These are phyloP conservation scores for Andrena hattorfiana DNA, from an alignment of 2,888 invertebrate genomes.

Conservation along the genomic window DNA sequence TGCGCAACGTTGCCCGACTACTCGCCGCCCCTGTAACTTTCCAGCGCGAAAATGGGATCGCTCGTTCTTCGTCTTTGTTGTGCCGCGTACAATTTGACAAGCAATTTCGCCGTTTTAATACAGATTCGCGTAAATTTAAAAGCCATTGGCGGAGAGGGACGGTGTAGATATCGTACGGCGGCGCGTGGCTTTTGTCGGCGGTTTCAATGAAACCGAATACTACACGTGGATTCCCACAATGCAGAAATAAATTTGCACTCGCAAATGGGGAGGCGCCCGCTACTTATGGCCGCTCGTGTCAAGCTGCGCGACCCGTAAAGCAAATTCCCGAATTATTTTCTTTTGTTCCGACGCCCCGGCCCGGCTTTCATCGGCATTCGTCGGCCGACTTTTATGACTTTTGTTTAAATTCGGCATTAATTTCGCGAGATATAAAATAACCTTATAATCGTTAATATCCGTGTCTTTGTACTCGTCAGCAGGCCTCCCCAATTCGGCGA, in stretches of 20 bases:
- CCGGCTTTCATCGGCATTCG: conserved; percentile 18
- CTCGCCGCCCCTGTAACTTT: conserved; percentile 22
- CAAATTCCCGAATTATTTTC: conserved; percentile 31
- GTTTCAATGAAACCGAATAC: conserved; percentile 23
- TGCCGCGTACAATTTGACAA: conserved; percentile 30
- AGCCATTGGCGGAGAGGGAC: not conserved
- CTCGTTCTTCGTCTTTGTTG: conserved; percentile 23
- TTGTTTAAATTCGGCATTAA: conserved; percentile 19
- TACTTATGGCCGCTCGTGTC: conserved; percentile 25
- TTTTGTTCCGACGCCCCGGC: conserved; percentile 9
- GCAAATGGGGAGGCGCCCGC: conserved; percentile 5
- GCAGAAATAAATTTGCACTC: conserved; percentile 28
- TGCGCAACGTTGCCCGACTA: not conserved
- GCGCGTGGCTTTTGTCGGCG: conserved; percentile 6
- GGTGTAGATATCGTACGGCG: not conserved
- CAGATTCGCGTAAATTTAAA: conserved; percentile 37
- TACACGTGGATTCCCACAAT: conserved; percentile 3
- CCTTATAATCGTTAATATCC: conserved; percentile 18
- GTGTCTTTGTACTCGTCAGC: not conserved
- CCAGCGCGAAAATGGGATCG: conserved; percentile 7
- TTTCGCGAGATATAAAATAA: conserved; percentile 21
- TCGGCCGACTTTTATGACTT: conserved; percentile 13
- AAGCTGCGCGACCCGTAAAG: conserved; percentile 15
- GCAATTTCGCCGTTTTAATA: conserved; percentile 44
- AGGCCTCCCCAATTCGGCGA: not conserved